These are phyloP conservation scores for Augiades crinisus DNA, from an alignment of 2,888 invertebrate species.

Conservation along the genomic window DNA sequence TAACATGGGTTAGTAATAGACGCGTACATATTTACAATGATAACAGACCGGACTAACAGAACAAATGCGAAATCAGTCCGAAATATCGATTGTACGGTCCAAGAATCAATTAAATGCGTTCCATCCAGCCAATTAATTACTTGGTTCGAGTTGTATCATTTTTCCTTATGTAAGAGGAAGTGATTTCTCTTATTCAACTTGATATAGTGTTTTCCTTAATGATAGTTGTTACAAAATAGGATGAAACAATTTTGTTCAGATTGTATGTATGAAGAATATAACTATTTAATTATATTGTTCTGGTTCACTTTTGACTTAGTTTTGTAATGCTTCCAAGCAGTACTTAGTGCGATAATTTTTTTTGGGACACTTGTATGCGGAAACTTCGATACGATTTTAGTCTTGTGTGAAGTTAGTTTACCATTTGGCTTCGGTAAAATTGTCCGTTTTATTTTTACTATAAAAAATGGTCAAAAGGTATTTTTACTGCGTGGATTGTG, in stretches of 20 bases:
- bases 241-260: neutral
- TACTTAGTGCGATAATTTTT: no score
- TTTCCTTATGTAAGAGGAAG: slow-evolving; percentile 10
- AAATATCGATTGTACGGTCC: neutral
- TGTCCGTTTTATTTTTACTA: no score
- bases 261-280: neutral
- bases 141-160: slow-evolving; percentile 7
- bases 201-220: slow-evolving; percentile 3
- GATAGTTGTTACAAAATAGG: neutral
- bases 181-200: slow-evolving; percentile 8
- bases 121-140: slow-evolving; percentile 11
- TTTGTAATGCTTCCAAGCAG: no score
- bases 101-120: slow-evolving; percentile 10
- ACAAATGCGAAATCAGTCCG: no score
- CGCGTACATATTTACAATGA: neutral
- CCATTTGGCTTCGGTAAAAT: no score
- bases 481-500: no score
- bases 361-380: no score
- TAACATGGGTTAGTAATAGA: no score
- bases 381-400: no score
- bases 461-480: no score
- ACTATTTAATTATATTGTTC: neutral
- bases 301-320: neutral
- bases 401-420: no score
- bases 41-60: neutral